Conservation (phyloP, 1,140 invertebrate species). For the Leptoteleia sp. region DNA sequence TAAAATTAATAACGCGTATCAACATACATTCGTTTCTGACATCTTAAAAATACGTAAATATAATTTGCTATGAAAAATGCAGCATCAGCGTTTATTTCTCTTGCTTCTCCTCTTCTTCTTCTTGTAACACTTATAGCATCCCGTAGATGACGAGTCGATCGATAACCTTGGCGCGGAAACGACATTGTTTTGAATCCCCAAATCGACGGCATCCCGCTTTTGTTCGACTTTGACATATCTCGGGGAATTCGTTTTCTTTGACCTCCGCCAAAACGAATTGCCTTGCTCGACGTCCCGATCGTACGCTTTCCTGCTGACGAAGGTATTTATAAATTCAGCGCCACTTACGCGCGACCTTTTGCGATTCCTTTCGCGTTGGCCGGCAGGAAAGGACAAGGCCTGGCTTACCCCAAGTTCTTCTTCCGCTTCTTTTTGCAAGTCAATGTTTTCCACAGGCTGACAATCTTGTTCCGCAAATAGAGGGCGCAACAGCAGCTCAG, state of each 20-base stretch:
- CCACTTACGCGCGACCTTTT: constrained; percentile 17
- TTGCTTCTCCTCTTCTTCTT: constrained; percentile 69
- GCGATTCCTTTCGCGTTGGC: too few relatives aligned
- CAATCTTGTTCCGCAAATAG: constrained; percentile 65
- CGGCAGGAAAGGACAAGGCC: too few relatives aligned
- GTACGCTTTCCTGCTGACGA: constrained; percentile 47
- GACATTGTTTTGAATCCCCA: constrained; percentile 63
- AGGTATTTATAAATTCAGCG: constrained; percentile 13
- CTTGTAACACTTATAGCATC: constrained; percentile 74
- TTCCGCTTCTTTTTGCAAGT: constrained; percentile 55
- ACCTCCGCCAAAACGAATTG: constrained; percentile 33
- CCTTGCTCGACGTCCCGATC: constrained; percentile 56
- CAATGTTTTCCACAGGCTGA: constrained; percentile 53
- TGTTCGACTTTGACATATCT: constrained; percentile 54
- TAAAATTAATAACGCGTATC: too few relatives aligned
- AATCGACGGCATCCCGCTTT: constrained; percentile 47
- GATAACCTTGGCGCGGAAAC: constrained; percentile 45
- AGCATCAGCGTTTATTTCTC: constrained; percentile 55
- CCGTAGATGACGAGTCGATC: constrained; percentile 66
- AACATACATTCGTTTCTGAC: too few relatives aligned
- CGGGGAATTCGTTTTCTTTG: constrained; percentile 57
- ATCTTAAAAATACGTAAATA: too few relatives aligned
- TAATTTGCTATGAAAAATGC: too few relatives aligned
- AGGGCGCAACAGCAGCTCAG: constrained; percentile 73
- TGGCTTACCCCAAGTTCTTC: constrained; percentile 47